A percentile compares a stretch with the other conserved stretches of the same genome.
Evolutionary conservation across 2,888 invertebrate genomes (phyloP).

Genomic region (Creontiades dilutus): DNA sequence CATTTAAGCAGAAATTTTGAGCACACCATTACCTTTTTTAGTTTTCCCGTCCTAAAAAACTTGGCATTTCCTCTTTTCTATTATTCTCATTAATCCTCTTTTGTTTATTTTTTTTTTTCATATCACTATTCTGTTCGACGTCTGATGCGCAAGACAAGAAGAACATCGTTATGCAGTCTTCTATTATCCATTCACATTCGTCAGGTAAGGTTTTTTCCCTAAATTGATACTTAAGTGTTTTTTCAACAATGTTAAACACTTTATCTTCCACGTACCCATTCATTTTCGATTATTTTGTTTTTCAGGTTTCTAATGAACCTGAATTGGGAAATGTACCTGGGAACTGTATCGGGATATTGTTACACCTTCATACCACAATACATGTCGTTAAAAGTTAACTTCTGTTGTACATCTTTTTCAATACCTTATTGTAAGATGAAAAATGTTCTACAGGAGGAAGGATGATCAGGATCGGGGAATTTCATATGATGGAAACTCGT

Average conservation of each 20-base stretch:
- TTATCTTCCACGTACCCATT: too few relatives aligned
- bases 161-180: neutral
- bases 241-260: too few relatives aligned
- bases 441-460: neutral
- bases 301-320: neutral
- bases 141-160: neutral
- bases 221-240: too few relatives aligned
- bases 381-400: neutral
- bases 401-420: neutral
- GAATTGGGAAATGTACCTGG: too few relatives aligned
- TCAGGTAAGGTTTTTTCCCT: neutral
- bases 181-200: neutral
- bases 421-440: neutral
- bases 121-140: neutral
- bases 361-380: neutral
- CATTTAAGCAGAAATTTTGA: too few relatives aligned
- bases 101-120: neutral
- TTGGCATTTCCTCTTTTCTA: too few relatives aligned
- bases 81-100: too few relatives aligned
- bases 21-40: too few relatives aligned
- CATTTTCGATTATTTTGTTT: neutral
- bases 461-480: neutral
- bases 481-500: too few relatives aligned
- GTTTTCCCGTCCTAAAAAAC: too few relatives aligned
- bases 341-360: neutral